Base-by-base conservation (phyloP, 2,888 invertebrate species). In the Sarcophaga rosellei region DNA sequence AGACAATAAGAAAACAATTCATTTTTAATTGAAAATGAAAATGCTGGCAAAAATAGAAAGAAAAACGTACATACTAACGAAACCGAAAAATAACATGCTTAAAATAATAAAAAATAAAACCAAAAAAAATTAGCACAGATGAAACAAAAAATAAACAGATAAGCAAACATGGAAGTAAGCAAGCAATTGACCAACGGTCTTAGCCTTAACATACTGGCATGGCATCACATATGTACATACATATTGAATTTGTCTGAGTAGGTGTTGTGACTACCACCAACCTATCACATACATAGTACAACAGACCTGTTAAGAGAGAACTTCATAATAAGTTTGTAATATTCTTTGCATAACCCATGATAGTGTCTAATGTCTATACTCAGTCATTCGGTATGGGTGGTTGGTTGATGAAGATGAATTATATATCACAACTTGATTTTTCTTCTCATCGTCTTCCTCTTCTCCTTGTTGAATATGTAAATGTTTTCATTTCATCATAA, bases 21-120 rank as follows among this genome's bases (percentile, higher is more conserved):
- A 91, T 91, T 92, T 93, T 93, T 93, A 93, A 93, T 93, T 93
- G 93, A 91, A 93, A 93, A 92, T 93, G 93, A 91, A 93, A 93
- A 92, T 84, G 70, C 76, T 45, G 70, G 25, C 45, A 62, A 82
- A 76, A 82, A 79, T 72, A 61, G 53, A 68, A 69, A 25, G 20
- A 65, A 65, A 62, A 61, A 68, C 8, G 17, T 23, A 70, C n/a
- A 25, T 44, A 62, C 75, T 62, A 74, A 68, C 44, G 21, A 84
- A 82, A 73, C 68, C 57, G 62, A 75, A 86, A 69, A 86, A 66
- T 81, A 86, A 81, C 84, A 76, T 79, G 79, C 79, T 72, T 66
- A 78, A 85, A 85, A 81, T 85, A 85, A 85, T 78, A 74, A 66
- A 84, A 78, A 70, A 25, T 4, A 66, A 35, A 66, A 66, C 0